These are phyloP conservation scores for Lasioglossum villosulum DNA, from an alignment of 2,888 invertebrate genomes.

Conservation along the genomic window DNA sequence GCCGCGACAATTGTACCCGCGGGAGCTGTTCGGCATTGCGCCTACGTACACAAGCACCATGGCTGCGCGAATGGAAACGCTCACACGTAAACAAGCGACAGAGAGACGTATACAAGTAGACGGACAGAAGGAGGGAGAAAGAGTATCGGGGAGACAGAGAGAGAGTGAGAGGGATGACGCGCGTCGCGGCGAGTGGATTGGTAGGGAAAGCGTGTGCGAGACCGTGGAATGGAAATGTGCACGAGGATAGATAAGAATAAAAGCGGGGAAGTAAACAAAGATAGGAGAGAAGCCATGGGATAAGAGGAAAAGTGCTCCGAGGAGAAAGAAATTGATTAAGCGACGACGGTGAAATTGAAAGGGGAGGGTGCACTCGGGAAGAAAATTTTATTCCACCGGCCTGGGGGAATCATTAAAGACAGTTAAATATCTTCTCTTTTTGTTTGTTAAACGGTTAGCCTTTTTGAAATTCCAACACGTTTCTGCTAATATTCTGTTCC, in stretches of 20 bases:
- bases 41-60: conserved; percentile 36
- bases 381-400: conserved; percentile 23
- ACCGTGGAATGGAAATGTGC: conserved; percentile 38
- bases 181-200: conserved; percentile 30
- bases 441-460: background rate
- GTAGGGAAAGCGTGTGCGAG: conserved; percentile 15
- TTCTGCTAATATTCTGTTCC: background rate
- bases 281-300: conserved; percentile 5
- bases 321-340: conserved; percentile 38
- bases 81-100: conserved; percentile 39
- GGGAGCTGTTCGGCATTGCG: conserved; percentile 70
- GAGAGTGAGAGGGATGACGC: background rate
- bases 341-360: conserved; percentile 15
- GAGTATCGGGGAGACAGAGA: background rate
- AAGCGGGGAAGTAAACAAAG: conserved; percentile 42
- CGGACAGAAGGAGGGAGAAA: background rate
- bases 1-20: conserved; percentile 76
- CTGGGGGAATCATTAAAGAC: background rate
- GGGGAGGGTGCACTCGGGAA: background rate
- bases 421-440: conserved; percentile 7
- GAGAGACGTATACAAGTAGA: background rate
- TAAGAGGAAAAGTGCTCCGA: conserved; percentile 13
- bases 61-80: conserved; percentile 32
- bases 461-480: background rate
- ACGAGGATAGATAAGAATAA: conserved; percentile 42